Base-by-base conservation (phyloP, 37 sponge, comb jelly and placozoan species). In the Halisarca cf. caerulea region DNA sequence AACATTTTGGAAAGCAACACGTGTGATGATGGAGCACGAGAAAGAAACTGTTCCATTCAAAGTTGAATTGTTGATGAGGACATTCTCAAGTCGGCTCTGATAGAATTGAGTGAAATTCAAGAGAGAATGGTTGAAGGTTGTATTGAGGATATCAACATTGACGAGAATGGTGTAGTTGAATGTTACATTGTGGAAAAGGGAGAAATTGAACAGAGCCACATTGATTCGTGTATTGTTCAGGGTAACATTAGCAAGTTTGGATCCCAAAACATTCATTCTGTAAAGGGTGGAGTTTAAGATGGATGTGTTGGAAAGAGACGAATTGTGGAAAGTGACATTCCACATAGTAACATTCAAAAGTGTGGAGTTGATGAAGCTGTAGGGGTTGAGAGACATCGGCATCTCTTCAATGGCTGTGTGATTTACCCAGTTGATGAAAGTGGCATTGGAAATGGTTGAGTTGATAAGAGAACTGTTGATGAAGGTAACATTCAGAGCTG, bases 381-480 rank as follows among this genome's bases (percentile, higher is more conserved):
- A 30, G 25, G 64, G 64, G 15, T n/a, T 7, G 30, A 62, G 6
- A 23, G 6, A 62, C 51, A 47, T 14, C 6, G 6, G 6, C 25
- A 62, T 28, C 30, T 62, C 64, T 20, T n/a, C 30, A 30, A 62
- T 62, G 5, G 25, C 30, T 20, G 25, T 28, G 6, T 62, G 30
- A 23, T 62, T 62, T 8, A 28, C 15, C 18, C 6, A 30, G 30
- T 62, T 62, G 25, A 62, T 62, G 25, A 38, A 37, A 2, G 42
- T 74, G 30, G 77, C 25, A 74, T 41, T 74, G 24, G 18, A 9
- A 4, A 74, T 15, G 24, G 77, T 41, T 1, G 44, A 44, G 77
- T 74, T 74, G 24, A 39, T n/a, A 32, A 68, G 7, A 30, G 69
- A 27, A 34, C 69, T 68, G 69, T 68, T 68, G 34, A 68, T 34